Evolutionary conservation across 2,888 invertebrate species (phyloP), one percentile per base, ranked within the genome.

Genomic region (Pterobdella sp.): DNA sequence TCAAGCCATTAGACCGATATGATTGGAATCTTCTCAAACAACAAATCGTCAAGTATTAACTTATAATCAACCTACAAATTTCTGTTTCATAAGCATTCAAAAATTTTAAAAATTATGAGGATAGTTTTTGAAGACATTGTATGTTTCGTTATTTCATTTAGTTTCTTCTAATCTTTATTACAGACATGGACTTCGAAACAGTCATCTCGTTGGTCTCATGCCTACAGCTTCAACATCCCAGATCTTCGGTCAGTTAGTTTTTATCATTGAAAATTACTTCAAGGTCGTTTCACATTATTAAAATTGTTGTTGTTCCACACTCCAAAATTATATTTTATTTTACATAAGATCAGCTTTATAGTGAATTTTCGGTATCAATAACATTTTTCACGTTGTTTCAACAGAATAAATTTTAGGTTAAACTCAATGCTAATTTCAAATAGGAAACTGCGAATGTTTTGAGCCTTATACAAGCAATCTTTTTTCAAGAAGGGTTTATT

Each of bases 201-300:
- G 95, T 1, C 86, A 96, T 36, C 86, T 98, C 32, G 79, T 97
- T 76, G 96, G 97, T 0, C 95, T 96, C 0, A 97, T 98, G 97
- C 97, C 97, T 0, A 98, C 97, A 3, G 96, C 97, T 14, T 95
- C 96, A 0, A 97, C 97, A 0, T 96, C 98, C 1, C 97, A 98
- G 85, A 98, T 98, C 81, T 88, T 98, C 64, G 98, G 60, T 56
- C n/a, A n/a, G n/a, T n/a, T n/a, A n/a, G n/a, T n/a, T n/a, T n/a
- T n/a, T n/a, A n/a, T n/a, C n/a, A n/a, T n/a, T n/a, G n/a, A n/a
- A n/a, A n/a, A n/a, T n/a, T n/a, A n/a, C n/a, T n/a, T n/a, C n/a
- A n/a, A n/a, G n/a, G n/a, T n/a, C n/a, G n/a, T n/a, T n/a, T n/a
- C n/a, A n/a, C n/a, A n/a, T n/a, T n/a, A n/a, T n/a, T n/a, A n/a